Conservation (phyloP, 2,888 invertebrate species). For the Synergus umbraculus region DNA sequence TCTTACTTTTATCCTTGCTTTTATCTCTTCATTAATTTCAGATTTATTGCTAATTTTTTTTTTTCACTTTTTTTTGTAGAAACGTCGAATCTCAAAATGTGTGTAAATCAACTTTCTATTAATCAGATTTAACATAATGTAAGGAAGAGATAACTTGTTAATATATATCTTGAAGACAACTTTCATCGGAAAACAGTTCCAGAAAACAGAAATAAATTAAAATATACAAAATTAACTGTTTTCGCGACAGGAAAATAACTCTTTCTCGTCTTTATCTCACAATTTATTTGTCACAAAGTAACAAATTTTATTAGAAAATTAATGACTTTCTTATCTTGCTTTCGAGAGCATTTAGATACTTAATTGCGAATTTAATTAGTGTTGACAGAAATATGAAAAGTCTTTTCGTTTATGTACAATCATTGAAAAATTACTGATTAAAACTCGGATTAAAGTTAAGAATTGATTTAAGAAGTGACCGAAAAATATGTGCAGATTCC, state of each 20-base stretch:
- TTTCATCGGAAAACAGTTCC: background rate
- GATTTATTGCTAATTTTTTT: background rate
- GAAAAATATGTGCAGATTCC: too few species aligned
- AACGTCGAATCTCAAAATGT: background rate
- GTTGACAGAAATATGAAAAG: background rate
- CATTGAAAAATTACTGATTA: too few species aligned
- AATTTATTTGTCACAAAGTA: background rate
- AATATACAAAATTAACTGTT: too few species aligned
- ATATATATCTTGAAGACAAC: background rate
- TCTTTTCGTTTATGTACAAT: too few species aligned
- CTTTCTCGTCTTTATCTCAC: background rate
- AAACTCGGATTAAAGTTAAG: too few species aligned
- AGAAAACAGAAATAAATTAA: background rate
- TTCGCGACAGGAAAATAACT: background rate
- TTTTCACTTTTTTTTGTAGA: background rate
- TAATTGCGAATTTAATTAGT: background rate
- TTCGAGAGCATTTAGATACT: background rate
- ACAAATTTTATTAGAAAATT: background rate
- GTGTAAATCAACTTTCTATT: background rate
- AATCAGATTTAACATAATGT: background rate
- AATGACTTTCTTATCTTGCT: background rate
- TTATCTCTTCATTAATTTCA: background rate
- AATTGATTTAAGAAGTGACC: too few species aligned
- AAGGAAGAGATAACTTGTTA: background rate
- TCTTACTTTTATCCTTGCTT: background rate